These are phyloP conservation scores for Trachemys scripta DNA, from an alignment of 2,113 vertebrate species.

Conservation along the genomic window DNA sequence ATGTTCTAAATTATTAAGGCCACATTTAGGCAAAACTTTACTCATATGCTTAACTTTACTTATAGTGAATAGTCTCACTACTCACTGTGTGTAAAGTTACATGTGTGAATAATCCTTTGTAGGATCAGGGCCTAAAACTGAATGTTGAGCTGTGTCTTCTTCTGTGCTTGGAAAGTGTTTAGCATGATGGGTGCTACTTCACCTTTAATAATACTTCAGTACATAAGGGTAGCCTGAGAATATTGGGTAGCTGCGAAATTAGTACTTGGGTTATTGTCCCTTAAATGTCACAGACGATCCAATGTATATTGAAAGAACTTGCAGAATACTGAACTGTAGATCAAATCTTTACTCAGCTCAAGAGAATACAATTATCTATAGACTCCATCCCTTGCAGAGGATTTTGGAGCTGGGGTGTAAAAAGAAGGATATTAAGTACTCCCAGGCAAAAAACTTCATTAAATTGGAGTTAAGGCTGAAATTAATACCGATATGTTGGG, in stretches of 20 bases:
- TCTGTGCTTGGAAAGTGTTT: background rate
- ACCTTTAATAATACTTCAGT: background rate
- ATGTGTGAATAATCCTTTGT: background rate
- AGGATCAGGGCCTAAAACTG: background rate
- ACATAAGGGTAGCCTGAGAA: background rate
- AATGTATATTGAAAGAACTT: background rate
- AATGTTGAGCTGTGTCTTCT: background rate
- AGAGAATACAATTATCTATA: background rate
- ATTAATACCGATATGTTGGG: background rate
- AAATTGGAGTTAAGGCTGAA: background rate
- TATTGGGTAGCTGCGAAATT: background rate
- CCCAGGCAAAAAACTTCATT: background rate
- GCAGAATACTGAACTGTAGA: background rate
- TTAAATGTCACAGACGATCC: background rate
- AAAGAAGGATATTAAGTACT: background rate
- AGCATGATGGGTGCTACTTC: background rate
- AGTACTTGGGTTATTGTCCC: background rate
- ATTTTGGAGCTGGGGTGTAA: background rate
- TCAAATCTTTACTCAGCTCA: background rate
- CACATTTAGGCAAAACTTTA: background rate
- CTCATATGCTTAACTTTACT: background rate
- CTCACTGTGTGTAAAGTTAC: fast-evolving
- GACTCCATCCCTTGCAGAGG: background rate
- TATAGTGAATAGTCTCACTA: background rate
- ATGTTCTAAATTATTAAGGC: background rate